Conservation (phyloP, 92 coral and sea anemone genomes). For the Nematostella vectensis region DNA sequence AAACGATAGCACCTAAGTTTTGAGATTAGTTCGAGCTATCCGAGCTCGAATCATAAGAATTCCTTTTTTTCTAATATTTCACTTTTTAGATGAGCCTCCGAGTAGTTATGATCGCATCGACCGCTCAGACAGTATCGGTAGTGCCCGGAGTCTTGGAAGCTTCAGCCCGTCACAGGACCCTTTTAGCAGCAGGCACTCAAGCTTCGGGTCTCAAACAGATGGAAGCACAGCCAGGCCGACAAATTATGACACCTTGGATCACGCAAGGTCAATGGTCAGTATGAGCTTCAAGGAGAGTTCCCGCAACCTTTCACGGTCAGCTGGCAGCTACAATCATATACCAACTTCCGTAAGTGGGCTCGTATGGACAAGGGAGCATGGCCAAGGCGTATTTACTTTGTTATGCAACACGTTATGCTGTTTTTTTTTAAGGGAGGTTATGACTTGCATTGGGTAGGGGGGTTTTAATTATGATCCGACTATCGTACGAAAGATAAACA, state of each 20-base stretch:
- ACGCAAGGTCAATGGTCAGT: constrained; percentile 44
- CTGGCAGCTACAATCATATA: constrained; percentile 40
- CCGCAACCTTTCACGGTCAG: constrained; percentile 39
- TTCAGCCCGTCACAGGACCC: constrained; percentile 45
- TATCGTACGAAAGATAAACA: too few species aligned
- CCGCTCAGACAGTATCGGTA: constrained; percentile 69
- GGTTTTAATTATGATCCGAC: too few species aligned
- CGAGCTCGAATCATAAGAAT: too few species aligned
- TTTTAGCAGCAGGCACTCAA: constrained; percentile 64
- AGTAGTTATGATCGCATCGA: constrained; percentile 59
- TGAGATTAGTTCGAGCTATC: too few species aligned
- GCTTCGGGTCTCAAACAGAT: constrained; percentile 68
- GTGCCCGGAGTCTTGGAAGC: constrained; percentile 71
- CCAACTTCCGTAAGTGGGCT: constrained; percentile 45
- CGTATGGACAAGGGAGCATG: constrained; percentile 6
- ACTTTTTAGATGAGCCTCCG: too few species aligned
- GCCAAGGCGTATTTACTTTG: too few species aligned
- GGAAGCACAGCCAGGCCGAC: constrained; percentile 10
- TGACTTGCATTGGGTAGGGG: too few species aligned
- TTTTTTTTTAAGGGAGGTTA: too few species aligned
- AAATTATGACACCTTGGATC: constrained; percentile 59
- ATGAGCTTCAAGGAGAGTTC: constrained; percentile 38
- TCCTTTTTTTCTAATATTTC: too few species aligned
- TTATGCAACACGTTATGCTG: too few species aligned
- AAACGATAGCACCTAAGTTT: too few species aligned